Percentiles rank a stretch among this genome's conserved stretches.
These are phyloP conservation scores for Crossocerus cetratus DNA, from an alignment of 2,888 invertebrate species.

Conservation along the genomic window DNA sequence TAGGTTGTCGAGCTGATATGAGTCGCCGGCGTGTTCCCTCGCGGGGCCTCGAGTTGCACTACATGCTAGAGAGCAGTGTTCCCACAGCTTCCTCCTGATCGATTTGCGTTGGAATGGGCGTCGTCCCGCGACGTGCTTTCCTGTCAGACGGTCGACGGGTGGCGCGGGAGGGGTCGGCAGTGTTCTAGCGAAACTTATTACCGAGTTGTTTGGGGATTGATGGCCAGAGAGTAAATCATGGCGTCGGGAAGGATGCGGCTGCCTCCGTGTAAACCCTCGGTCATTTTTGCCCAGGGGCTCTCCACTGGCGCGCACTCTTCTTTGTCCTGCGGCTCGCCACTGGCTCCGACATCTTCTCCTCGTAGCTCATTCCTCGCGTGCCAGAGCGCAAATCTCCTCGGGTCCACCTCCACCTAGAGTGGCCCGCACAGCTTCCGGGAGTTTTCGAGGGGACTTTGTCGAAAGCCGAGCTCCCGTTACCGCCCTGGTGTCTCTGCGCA, in stretches of 20 bases:
- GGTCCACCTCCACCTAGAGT: no score
- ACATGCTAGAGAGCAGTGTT: not conserved
- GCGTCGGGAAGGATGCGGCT: conserved; percentile 69
- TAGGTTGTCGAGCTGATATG: no score
- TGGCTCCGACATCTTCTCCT: no score
- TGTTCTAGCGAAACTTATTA: conserved; percentile 69
- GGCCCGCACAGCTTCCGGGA: no score
- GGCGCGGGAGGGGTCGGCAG: conserved; percentile 35
- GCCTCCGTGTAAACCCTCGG: conserved; percentile 52
- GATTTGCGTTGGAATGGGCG: conserved; percentile 4
- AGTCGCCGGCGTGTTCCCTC: no score
- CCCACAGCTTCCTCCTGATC: conserved; percentile 1
- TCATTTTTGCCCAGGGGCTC: conserved; percentile 40
- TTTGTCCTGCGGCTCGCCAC: conserved; percentile 15
- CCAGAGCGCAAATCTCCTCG: no score
- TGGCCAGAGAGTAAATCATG: conserved; percentile 71
- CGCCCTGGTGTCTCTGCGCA: no score
- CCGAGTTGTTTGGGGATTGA: conserved; percentile 72
- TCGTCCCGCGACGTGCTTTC: conserved; percentile 10
- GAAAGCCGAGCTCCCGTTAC: no score
- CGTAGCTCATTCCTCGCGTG: no score
- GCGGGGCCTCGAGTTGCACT: no score
- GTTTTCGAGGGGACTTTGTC: no score
- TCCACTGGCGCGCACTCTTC: conserved; percentile 26
- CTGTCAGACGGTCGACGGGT: conserved; percentile 4